A percentile compares a stretch with the other conserved stretches of the same genome.
Evolutionary conservation across 2,113 vertebrate species (phyloP).

Genomic region (Coturnix japonica): DNA sequence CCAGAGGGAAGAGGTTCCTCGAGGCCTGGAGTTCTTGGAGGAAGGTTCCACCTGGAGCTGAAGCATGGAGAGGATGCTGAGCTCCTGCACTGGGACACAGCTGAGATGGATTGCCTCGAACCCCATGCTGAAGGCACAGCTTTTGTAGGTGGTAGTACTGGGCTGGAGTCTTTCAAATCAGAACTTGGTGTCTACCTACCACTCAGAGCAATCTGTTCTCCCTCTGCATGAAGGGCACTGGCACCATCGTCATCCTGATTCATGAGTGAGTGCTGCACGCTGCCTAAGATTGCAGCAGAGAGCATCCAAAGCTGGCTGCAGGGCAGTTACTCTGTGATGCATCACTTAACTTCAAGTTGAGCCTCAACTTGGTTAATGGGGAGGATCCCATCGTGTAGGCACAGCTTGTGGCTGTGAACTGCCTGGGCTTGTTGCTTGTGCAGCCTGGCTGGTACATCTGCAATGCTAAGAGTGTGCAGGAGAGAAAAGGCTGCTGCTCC

Average conservation of each 20-base stretch:
- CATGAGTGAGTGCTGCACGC: rapidly evolving
- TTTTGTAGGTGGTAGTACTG: neutral
- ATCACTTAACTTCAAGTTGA: neutral
- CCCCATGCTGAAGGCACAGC: neutral
- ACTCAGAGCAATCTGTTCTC: neutral
- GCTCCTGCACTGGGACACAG: neutral
- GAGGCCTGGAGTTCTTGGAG: conserved; percentile 13
- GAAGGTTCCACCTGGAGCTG: neutral
- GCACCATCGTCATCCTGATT: neutral
- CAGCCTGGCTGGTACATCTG: neutral
- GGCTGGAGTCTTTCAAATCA: neutral
- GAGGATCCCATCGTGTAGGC: neutral
- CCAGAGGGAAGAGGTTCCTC: conserved; percentile 9
- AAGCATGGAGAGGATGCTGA: rapidly evolving
- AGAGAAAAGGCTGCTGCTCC: neutral
- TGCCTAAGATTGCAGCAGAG: neutral
- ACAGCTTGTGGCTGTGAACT: neutral
- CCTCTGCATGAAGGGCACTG: neutral
- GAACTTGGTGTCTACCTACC: neutral
- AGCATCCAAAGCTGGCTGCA: neutral
- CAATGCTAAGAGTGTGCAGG: neutral
- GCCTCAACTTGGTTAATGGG: neutral
- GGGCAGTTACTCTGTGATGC: neutral
- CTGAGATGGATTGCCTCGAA: neutral
- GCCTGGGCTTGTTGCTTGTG: neutral